phyloP scores from a whole-genome alignment of 2,797 vertebrate genomes.

The Spinus olivaceus region DNA sequence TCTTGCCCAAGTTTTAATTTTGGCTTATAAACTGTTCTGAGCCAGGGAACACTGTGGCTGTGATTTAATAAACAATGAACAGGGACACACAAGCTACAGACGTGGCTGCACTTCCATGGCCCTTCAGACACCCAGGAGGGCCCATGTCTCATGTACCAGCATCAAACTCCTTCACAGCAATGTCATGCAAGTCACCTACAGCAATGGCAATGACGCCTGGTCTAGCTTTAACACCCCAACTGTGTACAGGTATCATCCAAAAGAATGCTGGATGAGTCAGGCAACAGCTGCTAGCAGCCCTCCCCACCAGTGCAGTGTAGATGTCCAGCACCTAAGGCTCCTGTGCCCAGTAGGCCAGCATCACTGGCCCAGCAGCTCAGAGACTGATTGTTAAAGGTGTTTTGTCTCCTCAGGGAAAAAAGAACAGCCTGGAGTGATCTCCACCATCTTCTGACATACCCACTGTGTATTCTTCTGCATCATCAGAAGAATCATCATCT shows the following conservation, averaged over 20 bases:
- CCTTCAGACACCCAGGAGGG: neutral
- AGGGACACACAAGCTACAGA: neutral
- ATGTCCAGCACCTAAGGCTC: neutral
- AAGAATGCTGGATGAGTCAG: neutral
- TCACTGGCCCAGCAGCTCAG: neutral
- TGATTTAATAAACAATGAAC: neutral
- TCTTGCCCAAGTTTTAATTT: neutral
- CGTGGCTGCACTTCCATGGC: neutral
- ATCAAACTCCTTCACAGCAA: neutral
- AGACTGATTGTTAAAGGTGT: neutral
- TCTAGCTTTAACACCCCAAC: neutral
- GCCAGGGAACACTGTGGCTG: neutral
- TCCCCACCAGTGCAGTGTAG: neutral
- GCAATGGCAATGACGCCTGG: fast-evolving
- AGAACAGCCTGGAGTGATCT: neutral
- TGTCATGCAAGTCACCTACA: neutral
- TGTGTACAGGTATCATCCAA: neutral
- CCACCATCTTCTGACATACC: neutral
- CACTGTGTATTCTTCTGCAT: neutral
- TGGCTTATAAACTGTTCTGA: fast-evolving
- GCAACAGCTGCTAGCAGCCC: neutral
- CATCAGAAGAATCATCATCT: neutral
- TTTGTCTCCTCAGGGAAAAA: neutral
- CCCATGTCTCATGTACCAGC: neutral
- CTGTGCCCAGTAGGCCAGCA: neutral